Evolutionary conservation across 2,113 vertebrate genomes (phyloP), one percentile per base, ranked within the genome.

Genomic region (Aptenodytes patagonicus): DNA sequence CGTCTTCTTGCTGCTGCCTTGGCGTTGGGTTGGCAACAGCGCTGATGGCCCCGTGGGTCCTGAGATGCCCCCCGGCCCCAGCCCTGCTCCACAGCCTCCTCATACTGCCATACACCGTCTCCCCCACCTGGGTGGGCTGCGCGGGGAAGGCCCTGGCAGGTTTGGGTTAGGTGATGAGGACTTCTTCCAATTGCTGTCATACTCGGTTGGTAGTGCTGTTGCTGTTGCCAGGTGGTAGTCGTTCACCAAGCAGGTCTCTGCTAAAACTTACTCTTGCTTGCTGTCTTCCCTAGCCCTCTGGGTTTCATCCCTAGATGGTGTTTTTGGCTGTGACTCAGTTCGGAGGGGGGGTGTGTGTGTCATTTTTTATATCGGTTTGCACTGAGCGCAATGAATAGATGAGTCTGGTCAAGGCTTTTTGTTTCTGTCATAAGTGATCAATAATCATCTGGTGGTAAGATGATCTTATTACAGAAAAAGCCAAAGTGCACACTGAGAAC

Each of bases 391-490:
- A 66, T 84, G 77, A 91, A 89, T 91, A 96, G 81, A 84, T 64
- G 78, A 71, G 70, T 79, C 77, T 96, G 93, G 89, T 89, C 93
- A 65, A 83, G 75, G 95, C 66, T 96, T 96, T 95, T 94, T 95
- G 89, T 95, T 87, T 95, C 80, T 95, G 87, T 95, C 94, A 66
- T 84, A 79, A 89, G 54, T 95, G 77, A 97, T 95, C 94, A 94
- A 95, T 97, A 97, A 89, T 95, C 66, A 95, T 95, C 84, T 87
- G 75, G 73, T 94, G 87, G 89, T 72, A 91, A 96, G 87, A 91
- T 95, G 90, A 96, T 97, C 92, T 87, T 94, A 94, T 92, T 96
- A 95, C 87, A 93, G 95, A 80, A 89, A 96, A 95, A 95, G 89
- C 77, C 89, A 85, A 96, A 97, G 93, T 89, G 89, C 91, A 82